Conservation (phyloP, 2,113 vertebrate species). For the Perca schrenkii region DNA sequence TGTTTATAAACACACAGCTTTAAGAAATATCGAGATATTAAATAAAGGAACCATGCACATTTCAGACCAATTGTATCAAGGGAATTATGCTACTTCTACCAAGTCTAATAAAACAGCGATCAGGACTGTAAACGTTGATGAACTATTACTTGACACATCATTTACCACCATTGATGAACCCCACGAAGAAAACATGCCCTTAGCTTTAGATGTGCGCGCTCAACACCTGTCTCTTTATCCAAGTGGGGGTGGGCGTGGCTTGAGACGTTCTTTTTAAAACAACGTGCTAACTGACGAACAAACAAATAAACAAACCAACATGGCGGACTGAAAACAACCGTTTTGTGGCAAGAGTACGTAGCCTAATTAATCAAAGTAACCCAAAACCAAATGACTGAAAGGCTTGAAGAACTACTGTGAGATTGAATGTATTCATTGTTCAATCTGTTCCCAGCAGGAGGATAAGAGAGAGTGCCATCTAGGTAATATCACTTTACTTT, state of each 20-base stretch:
- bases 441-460: background rate
- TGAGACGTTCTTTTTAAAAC: too few species aligned
- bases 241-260: background rate
- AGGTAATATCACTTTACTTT: background rate
- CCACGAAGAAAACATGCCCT: too few species aligned
- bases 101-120: too few species aligned
- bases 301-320: background rate
- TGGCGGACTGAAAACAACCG: background rate
- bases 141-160: too few species aligned
- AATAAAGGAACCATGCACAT: too few species aligned
- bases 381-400: rapidly evolving
- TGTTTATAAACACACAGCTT: too few species aligned
- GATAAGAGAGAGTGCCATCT: background rate
- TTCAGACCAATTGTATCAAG: too few species aligned
- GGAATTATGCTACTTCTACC: too few species aligned
- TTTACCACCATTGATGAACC: too few species aligned
- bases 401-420: background rate
- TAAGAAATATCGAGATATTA: too few species aligned
- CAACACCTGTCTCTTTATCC: background rate
- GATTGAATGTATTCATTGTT: background rate
- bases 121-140: too few species aligned
- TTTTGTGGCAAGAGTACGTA: background rate
- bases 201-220: too few species aligned
- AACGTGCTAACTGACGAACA: background rate
- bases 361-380: background rate